These are phyloP conservation scores for Nemapogon koenigi DNA, from an alignment of 2,888 invertebrate genomes.

Conservation along the genomic window DNA sequence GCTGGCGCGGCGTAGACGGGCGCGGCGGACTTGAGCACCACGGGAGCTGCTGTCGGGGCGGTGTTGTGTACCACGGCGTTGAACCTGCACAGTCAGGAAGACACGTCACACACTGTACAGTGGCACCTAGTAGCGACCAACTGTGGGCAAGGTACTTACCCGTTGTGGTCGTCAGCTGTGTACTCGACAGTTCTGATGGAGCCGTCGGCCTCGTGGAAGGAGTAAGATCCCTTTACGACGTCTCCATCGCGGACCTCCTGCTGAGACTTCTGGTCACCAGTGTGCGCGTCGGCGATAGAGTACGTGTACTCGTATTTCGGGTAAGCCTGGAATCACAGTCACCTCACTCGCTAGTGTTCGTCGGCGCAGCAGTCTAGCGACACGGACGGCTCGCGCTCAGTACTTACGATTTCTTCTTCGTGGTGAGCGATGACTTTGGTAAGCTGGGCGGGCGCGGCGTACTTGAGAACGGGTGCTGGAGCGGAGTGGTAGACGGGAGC, in stretches of 20 bases:
- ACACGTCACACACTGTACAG: neutral
- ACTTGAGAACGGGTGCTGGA: constrained; percentile 18
- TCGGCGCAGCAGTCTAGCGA: no score
- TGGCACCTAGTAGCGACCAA: neutral
- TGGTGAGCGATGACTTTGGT: constrained; percentile 23
- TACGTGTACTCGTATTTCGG: constrained; percentile 60
- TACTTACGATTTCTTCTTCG: constrained; percentile 26
- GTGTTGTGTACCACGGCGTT: constrained; percentile 44
- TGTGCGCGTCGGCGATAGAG: constrained; percentile 61
- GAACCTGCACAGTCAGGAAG: constrained; percentile 20
- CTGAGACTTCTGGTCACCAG: constrained; percentile 64
- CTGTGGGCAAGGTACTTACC: no score
- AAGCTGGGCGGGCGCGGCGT: constrained; percentile 18
- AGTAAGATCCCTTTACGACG: constrained; percentile 60
- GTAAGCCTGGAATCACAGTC: constrained; percentile 33
- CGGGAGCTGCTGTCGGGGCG: constrained; percentile 31
- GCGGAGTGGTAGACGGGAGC: constrained; percentile 16
- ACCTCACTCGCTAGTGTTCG: no score
- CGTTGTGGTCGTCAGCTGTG: constrained; percentile 58
- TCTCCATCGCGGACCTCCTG: constrained; percentile 61
- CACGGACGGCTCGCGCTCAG: neutral
- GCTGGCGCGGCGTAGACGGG: constrained; percentile 25
- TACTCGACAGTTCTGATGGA: constrained; percentile 62
- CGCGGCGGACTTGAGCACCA: constrained; percentile 19
- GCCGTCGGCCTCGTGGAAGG: constrained; percentile 61